Base-by-base conservation (phyloP, 2,113 vertebrate genomes). In the Elanoides forficatus region DNA sequence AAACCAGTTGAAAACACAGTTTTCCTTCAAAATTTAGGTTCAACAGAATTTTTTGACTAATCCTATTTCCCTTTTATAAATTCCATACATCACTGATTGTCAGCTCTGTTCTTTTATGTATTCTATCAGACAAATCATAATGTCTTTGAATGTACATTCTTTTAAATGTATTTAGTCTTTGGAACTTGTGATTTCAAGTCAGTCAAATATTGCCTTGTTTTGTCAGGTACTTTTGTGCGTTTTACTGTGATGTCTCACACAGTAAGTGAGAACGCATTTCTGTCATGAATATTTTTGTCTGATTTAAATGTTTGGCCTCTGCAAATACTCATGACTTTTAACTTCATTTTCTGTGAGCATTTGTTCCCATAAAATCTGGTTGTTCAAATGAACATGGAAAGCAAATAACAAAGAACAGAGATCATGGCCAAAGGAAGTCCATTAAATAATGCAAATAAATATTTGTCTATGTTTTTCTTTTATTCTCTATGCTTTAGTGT, bases 391-490 rank as follows among this genome's bases (percentile, higher is more conserved):
- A 82, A 40, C 40, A 36, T 22, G 21, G 19, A 86, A 52, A 86
- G 25, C 22, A 96, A 90, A 94, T 59, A 89, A 48, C 15, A 63
- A 55, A 83, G 45, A 76, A 73, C n/a, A 65, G 75, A 86, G 47
- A 74, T 86, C 67, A 29, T 16, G 34, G 30, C 52, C 59, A 81
- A 74, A 93, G 38, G 10, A 92, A 78, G 32, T 74, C 47, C 47
- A 71, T 88, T 90, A 90, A 88, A 86, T 62, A 93, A 78, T 36
- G 14, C 10, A 83, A 86, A 93, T 70, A 93, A 81, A 88, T 86
- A 86, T 86, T 84, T 95, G 9, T 25, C 17, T 59, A 17, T 73
- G 10, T 16, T 80, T 91, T 94, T 47, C 11, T 89, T 91, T 79
- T 73, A 55, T 59, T 70, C 6, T 63, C 25, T 47, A 2, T 75